phyloP scores from a whole-genome alignment of 2,888 invertebrate species.

The Rhamphomyia laevipes region DNA sequence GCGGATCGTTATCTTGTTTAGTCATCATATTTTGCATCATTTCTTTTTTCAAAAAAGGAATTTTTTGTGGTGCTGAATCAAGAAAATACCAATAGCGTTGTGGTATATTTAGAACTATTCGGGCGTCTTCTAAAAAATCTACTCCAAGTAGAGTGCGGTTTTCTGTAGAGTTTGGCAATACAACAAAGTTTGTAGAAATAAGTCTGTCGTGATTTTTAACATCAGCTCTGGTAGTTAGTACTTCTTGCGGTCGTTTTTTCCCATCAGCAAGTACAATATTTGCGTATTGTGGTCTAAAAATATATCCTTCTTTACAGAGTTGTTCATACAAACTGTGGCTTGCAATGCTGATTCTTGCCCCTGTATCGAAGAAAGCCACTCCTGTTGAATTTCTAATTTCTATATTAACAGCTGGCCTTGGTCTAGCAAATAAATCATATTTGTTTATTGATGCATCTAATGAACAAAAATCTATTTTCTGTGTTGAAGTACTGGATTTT shows the following conservation, averaged over 20 bases:
- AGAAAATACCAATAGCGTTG: conserved; percentile 5
- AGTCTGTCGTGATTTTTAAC: conserved; percentile 8
- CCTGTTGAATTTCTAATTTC: too few relatives aligned
- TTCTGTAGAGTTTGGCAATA: conserved; percentile 15
- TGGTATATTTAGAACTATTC: conserved; percentile 19
- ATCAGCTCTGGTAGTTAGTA: conserved; percentile 6
- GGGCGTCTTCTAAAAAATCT: conserved; percentile 18
- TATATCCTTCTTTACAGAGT: conserved; percentile 4
- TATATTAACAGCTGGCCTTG: too few relatives aligned
- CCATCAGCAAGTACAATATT: conserved; percentile 13
- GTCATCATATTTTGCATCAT: too few relatives aligned
- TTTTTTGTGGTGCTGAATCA: too few relatives aligned
- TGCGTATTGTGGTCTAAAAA: conserved; percentile 8
- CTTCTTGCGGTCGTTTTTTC: conserved; percentile 5
- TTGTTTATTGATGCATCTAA: too few relatives aligned
- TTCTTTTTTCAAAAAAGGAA: background rate
- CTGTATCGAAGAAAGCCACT: conserved; percentile 11
- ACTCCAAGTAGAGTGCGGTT: conserved; percentile 16
- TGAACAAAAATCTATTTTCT: too few relatives aligned
- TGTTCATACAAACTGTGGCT: conserved; percentile 10
- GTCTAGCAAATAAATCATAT: too few relatives aligned
- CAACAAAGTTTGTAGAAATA: conserved; percentile 16
- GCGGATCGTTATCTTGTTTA: too few relatives aligned
- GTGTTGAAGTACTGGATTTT: too few relatives aligned
- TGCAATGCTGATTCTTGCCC: conserved; percentile 13